A percentile compares a stretch with the other conserved stretches of the same genome.
These are phyloP conservation scores for Mystacides longicornis DNA, from an alignment of 2,888 invertebrate species.

Conservation along the genomic window DNA sequence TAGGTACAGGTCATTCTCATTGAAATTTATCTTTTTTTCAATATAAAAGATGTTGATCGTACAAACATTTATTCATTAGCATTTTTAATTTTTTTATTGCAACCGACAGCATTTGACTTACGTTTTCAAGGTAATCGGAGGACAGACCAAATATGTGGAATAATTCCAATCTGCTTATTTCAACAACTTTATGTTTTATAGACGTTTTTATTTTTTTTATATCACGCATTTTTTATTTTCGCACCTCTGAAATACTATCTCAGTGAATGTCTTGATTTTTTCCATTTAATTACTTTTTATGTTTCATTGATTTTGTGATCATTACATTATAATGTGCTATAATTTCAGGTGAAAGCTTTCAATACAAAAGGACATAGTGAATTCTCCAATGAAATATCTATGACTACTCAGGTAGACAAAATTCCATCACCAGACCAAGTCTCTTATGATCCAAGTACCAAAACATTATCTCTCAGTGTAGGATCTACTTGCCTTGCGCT, in stretches of 20 bases:
- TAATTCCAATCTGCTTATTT: constrained; percentile 26
- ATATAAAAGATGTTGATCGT: constrained; percentile 10
- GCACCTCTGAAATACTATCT: constrained; percentile 21
- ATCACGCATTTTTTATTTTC: constrained; percentile 28
- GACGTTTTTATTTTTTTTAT: constrained; percentile 26
- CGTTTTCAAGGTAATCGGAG: constrained; percentile 43
- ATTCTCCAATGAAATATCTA: constrained; percentile 75
- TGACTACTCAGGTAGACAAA: constrained; percentile 76
- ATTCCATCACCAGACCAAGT: constrained; percentile 76
- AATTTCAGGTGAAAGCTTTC: constrained; percentile 66
- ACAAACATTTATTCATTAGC: constrained; percentile 29
- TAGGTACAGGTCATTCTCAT: constrained; percentile 14
- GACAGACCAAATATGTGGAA: constrained; percentile 24
- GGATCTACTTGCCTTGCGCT: constrained; percentile 71
- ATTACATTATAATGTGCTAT: not conserved
- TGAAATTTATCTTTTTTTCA: constrained; percentile 11
- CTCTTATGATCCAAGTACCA: constrained; percentile 72
- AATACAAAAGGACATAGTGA: constrained; percentile 84
- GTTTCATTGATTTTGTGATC: not conserved
- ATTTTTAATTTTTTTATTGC: constrained; percentile 42
- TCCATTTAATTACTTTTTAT: constrained; percentile 4
- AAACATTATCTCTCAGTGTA: constrained; percentile 70
- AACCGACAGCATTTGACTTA: constrained; percentile 48
- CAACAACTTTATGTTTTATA: constrained; percentile 20
- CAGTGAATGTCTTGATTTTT: constrained; percentile 6